These are phyloP conservation scores for Uria lomvia DNA, from an alignment of 2,113 vertebrate genomes.

Conservation along the genomic window DNA sequence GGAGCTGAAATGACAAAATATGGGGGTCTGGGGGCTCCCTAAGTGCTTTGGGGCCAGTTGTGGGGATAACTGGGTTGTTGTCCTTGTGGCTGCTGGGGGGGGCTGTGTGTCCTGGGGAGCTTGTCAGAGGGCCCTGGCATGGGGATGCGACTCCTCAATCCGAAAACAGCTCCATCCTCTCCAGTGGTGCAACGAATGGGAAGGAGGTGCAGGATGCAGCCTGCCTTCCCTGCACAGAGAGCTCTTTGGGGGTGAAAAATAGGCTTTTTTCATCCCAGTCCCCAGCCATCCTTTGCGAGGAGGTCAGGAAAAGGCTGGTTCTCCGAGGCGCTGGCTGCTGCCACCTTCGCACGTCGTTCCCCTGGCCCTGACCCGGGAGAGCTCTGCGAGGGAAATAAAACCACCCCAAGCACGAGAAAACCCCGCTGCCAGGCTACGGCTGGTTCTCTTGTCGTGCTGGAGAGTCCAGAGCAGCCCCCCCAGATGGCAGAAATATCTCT, in stretches of 20 bases:
- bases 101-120: not conserved
- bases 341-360: fast-evolving
- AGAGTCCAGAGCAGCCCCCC: not conserved
- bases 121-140: fast-evolving
- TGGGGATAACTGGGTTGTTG: no score
- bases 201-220: not conserved
- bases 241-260: fast-evolving
- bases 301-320: not conserved
- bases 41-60: not conserved
- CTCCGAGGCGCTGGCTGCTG: fast-evolving
- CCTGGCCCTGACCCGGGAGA: not conserved
- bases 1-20: not conserved
- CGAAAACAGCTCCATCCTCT: not conserved
- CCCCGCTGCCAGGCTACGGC: not conserved
- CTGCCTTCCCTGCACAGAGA: not conserved
- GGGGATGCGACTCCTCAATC: not conserved
- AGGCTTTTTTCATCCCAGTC: not conserved
- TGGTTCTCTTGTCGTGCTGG: not conserved
- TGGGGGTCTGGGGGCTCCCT: not conserved
- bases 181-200: fast-evolving
- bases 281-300: not conserved
- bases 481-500: not conserved
- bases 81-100: not conserved
- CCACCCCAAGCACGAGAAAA: not conserved
- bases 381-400: not conserved